Conservation (phyloP, 2,113 vertebrate species). For the Saccopteryx leptura region DNA sequence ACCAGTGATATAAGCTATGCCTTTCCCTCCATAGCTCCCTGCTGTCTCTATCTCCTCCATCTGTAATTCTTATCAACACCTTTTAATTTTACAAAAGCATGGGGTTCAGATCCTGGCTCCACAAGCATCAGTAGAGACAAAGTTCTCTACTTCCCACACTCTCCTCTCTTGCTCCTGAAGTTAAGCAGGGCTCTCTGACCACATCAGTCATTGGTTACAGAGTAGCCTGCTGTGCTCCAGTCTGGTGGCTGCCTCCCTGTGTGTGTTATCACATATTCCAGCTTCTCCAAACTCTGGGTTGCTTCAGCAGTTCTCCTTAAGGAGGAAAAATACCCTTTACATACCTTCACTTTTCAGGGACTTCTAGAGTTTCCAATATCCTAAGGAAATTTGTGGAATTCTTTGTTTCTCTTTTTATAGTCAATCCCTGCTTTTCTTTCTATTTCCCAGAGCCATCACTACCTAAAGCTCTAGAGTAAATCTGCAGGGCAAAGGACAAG, state of each 20-base stretch:
- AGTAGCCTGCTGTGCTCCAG: neutral
- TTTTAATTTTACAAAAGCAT: neutral
- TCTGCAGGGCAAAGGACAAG: neutral
- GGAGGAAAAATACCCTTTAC: neutral
- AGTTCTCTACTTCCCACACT: accelerated
- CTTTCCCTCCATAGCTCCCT: neutral
- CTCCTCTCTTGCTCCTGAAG: neutral
- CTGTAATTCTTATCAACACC: neutral
- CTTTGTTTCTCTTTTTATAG: neutral
- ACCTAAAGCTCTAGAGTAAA: neutral
- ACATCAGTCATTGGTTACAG: neutral
- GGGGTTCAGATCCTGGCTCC: neutral
- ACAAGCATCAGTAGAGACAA: neutral
- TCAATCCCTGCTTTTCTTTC: neutral
- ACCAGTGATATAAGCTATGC: neutral
- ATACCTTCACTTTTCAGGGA: neutral
- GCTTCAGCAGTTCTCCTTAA: neutral
- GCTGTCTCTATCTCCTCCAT: neutral
- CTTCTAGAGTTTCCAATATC: neutral
- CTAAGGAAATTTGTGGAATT: neutral
- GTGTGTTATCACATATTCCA: too few relatives aligned
- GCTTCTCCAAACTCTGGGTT: neutral
- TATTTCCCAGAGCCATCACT: neutral
- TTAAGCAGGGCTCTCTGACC: neutral
- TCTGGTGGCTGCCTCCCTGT: neutral